These are phyloP conservation scores for Eriocheir sinensis DNA, from an alignment of 1,140 invertebrate genomes.

Conservation along the genomic window DNA sequence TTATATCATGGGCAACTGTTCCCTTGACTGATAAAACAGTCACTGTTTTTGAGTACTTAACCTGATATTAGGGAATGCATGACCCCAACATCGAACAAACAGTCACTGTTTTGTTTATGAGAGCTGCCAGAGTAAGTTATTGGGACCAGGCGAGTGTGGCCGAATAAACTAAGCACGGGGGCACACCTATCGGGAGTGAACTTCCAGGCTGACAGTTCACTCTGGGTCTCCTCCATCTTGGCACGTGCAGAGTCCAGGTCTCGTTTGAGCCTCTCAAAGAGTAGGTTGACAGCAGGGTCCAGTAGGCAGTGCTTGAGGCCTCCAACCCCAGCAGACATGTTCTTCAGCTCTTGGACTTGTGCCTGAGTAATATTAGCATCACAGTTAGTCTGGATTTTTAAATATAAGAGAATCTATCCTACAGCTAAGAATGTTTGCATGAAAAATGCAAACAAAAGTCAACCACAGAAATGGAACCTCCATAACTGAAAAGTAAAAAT, in stretches of 20 bases:
- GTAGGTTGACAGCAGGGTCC: constrained; percentile 97
- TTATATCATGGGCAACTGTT: constrained; percentile 40
- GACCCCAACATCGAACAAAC: constrained; percentile 70
- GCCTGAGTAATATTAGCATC: constrained; percentile 87
- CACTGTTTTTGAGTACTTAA: constrained; percentile 64
- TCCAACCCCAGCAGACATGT: constrained; percentile 89
- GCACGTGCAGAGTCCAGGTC: constrained; percentile 94
- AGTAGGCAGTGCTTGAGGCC: constrained; percentile 91
- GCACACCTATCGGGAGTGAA: constrained; percentile 97
- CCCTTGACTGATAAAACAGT: constrained; percentile 69
- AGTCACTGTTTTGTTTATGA: constrained; percentile 77
- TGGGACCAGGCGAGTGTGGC: constrained; percentile 71
- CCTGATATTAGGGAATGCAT: constrained; percentile 57
- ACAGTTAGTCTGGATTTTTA: constrained; percentile 36
- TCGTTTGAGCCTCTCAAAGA: constrained; percentile 95
- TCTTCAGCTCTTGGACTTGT: constrained; percentile 95
- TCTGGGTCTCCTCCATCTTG: constrained; percentile 97
- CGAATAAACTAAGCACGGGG: constrained; percentile 77
- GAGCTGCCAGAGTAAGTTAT: constrained; percentile 72
- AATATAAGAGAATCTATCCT: no score
- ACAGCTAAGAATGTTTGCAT: no score
- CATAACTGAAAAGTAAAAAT: background rate
- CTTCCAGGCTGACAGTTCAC: constrained; percentile 98
- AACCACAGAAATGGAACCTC: no score
- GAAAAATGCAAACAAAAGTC: no score